Percentiles rank a stretch among this genome's conserved stretches.
phyloP scores from a whole-genome alignment of 1,140 invertebrate genomes.

The Bilobella aurantiaca region DNA sequence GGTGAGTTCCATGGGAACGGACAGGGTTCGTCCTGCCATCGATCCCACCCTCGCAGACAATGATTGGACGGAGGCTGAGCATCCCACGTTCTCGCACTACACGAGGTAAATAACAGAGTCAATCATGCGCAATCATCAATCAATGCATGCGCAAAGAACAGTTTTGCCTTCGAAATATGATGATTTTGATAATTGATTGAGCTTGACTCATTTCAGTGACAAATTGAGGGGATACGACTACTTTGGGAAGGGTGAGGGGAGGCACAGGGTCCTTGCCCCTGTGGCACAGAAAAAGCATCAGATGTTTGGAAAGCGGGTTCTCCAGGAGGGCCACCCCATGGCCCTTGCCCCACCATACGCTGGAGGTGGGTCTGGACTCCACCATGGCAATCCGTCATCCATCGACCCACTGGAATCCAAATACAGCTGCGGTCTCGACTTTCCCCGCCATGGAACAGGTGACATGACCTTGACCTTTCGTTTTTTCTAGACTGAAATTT shows the following conservation, averaged over 20 bases:
- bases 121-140: no score
- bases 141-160: no score
- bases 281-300: slow-evolving; percentile 86
- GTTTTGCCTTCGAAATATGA: no score
- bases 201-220: slow-evolving; percentile 36
- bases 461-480: not conserved
- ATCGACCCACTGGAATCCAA: slow-evolving; percentile 53
- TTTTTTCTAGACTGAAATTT: no score
- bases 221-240: slow-evolving; percentile 68
- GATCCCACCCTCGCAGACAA: slow-evolving; percentile 74
- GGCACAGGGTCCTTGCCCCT: slow-evolving; percentile 40
- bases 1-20: slow-evolving; percentile 81
- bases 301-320: slow-evolving; percentile 75
- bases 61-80: slow-evolving; percentile 76
- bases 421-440: slow-evolving; percentile 61
- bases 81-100: slow-evolving; percentile 42
- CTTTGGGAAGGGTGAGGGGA: slow-evolving; percentile 24
- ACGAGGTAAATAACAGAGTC: no score
- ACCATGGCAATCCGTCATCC: slow-evolving; percentile 40
- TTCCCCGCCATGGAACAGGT: slow-evolving; percentile 45
- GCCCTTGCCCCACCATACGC: slow-evolving; percentile 30
- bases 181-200: no score
- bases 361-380: slow-evolving; percentile 42
- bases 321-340: slow-evolving; percentile 47
- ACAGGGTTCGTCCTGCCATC: slow-evolving; percentile 44